These are phyloP conservation scores for Ametastegia equiseti DNA, from an alignment of 2,888 invertebrate species.

Conservation along the genomic window DNA sequence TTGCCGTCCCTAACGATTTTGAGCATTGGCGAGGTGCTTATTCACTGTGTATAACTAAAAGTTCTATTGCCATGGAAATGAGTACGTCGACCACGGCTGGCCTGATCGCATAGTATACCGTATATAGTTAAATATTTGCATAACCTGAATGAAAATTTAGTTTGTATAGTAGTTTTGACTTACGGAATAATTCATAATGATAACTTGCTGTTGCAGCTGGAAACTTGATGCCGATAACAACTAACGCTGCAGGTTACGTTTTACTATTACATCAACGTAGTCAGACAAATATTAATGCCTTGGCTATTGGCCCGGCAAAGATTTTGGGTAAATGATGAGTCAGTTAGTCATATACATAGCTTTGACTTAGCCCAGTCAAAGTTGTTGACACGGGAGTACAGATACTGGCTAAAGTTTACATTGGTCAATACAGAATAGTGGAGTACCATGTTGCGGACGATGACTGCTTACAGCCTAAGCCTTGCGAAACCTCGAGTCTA, in stretches of 20 bases:
- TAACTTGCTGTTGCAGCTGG: neutral
- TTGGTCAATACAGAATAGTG: constrained; percentile 47
- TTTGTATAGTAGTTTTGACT: neutral
- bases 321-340: neutral
- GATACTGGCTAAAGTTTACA: neutral
- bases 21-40: neutral
- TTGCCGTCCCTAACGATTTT: neutral
- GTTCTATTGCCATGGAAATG: neutral
- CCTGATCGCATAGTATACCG: neutral
- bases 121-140: neutral
- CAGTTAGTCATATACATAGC: neutral
- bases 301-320: neutral
- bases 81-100: neutral
- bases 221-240: constrained; percentile 1
- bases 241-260: constrained; percentile 15
- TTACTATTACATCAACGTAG: neutral
- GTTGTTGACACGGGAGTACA: neutral
- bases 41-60: neutral
- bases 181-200: neutral
- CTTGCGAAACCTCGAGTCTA: constrained; percentile 40
- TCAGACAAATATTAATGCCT: neutral
- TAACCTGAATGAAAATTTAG: neutral
- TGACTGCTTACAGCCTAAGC: constrained; percentile 49
- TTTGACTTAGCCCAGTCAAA: neutral
- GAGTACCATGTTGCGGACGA: constrained; percentile 52